These are phyloP conservation scores for Formicarius rufipectus DNA, from an alignment of 2,113 vertebrate species.

Conservation along the genomic window DNA sequence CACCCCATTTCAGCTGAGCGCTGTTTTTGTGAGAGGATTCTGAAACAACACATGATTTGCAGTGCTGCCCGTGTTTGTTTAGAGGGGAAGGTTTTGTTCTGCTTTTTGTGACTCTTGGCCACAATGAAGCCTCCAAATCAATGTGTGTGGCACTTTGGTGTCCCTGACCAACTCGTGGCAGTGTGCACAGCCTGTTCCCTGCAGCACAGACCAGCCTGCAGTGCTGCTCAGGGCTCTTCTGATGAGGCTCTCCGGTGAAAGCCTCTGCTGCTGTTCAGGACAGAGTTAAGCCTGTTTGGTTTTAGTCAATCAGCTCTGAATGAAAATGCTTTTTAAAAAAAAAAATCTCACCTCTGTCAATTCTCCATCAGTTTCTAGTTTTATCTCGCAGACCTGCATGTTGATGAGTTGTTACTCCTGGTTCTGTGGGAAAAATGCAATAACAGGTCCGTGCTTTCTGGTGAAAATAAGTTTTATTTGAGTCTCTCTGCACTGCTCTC, in stretches of 20 bases:
- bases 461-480: not conserved
- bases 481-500: not conserved
- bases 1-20: fast-evolving
- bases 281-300: not conserved
- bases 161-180: not conserved
- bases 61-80: not conserved
- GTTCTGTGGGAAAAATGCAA: not conserved
- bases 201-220: not conserved
- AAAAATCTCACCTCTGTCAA: not conserved
- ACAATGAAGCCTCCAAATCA: not conserved
- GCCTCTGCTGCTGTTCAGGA: not conserved
- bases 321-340: not conserved
- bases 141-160: not conserved
- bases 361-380: not conserved
- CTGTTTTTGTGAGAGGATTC: not conserved
- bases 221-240: fast-evolving
- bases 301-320: not conserved
- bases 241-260: not conserved
- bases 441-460: not conserved
- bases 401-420: not conserved
- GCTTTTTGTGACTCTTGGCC: not conserved
- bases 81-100: not conserved
- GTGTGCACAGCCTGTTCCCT: not conserved
- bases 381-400: not conserved
- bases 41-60: not conserved